These are phyloP conservation scores for Sarcophaga rosellei DNA, from an alignment of 2,888 invertebrate species.

Conservation along the genomic window DNA sequence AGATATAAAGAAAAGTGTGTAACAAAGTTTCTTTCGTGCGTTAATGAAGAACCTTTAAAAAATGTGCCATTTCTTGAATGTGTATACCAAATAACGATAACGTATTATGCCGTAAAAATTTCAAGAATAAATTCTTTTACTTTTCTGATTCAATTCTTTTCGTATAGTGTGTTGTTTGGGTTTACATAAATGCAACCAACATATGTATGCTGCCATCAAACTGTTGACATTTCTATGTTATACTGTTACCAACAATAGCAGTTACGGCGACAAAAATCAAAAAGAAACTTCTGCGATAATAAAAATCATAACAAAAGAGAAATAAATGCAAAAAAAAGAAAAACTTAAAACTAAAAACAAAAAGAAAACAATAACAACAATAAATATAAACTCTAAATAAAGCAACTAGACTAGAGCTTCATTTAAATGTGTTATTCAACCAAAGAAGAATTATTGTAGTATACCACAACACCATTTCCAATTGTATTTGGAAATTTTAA, in stretches of 20 bases:
- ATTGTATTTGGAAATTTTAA: background rate
- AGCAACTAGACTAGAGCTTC: slow-evolving; percentile 60
- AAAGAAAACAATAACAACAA: background rate
- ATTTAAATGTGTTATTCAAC: slow-evolving; percentile 50
- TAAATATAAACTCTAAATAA: slow-evolving; percentile 13
- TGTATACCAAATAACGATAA: too few species aligned
- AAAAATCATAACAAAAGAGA: background rate
- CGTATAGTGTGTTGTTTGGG: too few species aligned
- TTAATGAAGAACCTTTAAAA: too few species aligned
- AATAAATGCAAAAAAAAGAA: background rate
- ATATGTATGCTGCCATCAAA: slow-evolving; percentile 37
- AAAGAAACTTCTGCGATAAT: background rate
- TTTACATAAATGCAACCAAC: slow-evolving; percentile 23
- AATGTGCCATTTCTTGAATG: too few species aligned
- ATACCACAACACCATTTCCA: slow-evolving; percentile 4
- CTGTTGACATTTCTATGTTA: slow-evolving; percentile 61
- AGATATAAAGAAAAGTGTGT: too few species aligned
- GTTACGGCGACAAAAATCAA: background rate
- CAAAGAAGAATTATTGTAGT: background rate
- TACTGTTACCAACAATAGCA: slow-evolving; percentile 32
- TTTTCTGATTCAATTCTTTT: too few species aligned
- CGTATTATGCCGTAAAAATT: too few species aligned
- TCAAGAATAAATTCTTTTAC: too few species aligned
- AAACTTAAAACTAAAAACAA: background rate
- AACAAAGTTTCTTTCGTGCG: too few species aligned